Percentiles rank a stretch among this genome's conserved stretches.
Conservation (phyloP, 2,888 invertebrate genomes). For the Ormyrus labotus region DNA sequence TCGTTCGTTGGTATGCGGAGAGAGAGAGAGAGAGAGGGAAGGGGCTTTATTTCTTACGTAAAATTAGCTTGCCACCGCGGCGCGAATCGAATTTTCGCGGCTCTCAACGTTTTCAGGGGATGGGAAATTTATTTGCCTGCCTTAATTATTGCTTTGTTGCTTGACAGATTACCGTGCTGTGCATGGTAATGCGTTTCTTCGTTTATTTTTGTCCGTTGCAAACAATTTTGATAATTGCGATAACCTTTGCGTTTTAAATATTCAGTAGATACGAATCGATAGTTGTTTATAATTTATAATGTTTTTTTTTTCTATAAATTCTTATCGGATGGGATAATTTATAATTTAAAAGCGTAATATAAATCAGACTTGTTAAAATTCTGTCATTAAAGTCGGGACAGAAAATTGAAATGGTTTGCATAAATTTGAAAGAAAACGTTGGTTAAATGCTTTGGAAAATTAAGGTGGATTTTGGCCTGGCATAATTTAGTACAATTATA, state of each 20-base stretch:
- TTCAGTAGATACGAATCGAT: no score
- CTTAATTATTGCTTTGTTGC: conserved; percentile 37
- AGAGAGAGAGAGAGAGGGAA: background rate
- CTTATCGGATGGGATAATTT: no score
- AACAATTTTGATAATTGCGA: no score
- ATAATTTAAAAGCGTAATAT: no score
- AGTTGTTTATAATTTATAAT: no score
- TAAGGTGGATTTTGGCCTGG: conserved; percentile 11
- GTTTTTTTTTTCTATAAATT: no score
- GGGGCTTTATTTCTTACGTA: conserved; percentile 26
- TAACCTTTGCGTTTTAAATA: no score
- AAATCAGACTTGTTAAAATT: background rate
- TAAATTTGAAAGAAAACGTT: background rate
- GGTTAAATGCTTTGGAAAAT: conserved; percentile 17
- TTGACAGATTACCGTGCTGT: conserved; percentile 16
- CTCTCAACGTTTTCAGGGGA: conserved; percentile 22
- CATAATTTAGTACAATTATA: conserved; percentile 34
- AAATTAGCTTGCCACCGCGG: conserved; percentile 43
- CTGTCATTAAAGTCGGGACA: conserved; percentile 1
- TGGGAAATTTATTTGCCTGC: conserved; percentile 24
- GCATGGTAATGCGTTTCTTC: background rate
- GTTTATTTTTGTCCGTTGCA: background rate
- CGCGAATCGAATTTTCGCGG: conserved; percentile 45
- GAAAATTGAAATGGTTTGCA: conserved; percentile 8
- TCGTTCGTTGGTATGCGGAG: background rate